phyloP scores from a whole-genome alignment of 2,888 invertebrate species.

The Antitype chi region DNA sequence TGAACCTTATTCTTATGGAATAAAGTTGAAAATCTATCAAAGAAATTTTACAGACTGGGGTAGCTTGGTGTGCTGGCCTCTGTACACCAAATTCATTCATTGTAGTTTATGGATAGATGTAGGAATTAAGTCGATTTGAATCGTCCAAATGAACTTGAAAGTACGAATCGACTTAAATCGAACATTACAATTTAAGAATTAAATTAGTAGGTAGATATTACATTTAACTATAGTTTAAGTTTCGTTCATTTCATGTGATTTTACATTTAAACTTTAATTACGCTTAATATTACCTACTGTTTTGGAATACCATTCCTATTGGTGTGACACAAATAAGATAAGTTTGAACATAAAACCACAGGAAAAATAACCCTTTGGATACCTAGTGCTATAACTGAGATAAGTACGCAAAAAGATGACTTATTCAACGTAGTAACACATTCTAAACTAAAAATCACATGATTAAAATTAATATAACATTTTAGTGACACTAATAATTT shows the following conservation, averaged over 20 bases:
- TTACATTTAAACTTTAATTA: conserved; percentile 76
- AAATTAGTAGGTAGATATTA: conserved; percentile 79
- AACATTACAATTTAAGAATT: conserved; percentile 65
- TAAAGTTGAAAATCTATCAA: too few species aligned
- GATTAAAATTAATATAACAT: conserved; percentile 60
- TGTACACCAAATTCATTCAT: conserved; percentile 55
- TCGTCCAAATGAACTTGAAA: conserved; percentile 17
- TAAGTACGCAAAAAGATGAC: conserved; percentile 65
- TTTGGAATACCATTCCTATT: conserved; percentile 62
- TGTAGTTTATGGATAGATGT: conserved; percentile 51
- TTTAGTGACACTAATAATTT: conserved; percentile 52
- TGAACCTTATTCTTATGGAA: too few species aligned
- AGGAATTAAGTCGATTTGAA: conserved; percentile 51
- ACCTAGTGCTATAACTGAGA: conserved; percentile 68
- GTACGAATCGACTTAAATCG: conserved; percentile 57
- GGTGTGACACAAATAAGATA: conserved; percentile 46
- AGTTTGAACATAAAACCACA: conserved; percentile 80
- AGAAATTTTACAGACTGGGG: too few species aligned
- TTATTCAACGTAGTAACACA: conserved; percentile 62
- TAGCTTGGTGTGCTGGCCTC: too few species aligned
- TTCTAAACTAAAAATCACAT: conserved; percentile 67
- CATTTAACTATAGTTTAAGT: conserved; percentile 74
- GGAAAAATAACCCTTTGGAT: conserved; percentile 69
- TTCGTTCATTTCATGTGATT: conserved; percentile 80
- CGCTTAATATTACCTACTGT: conserved; percentile 64